Evolutionary conservation across 2,113 vertebrate genomes (phyloP), one percentile per base, ranked within the genome.

Genomic region (Desmodus rotundus): DNA sequence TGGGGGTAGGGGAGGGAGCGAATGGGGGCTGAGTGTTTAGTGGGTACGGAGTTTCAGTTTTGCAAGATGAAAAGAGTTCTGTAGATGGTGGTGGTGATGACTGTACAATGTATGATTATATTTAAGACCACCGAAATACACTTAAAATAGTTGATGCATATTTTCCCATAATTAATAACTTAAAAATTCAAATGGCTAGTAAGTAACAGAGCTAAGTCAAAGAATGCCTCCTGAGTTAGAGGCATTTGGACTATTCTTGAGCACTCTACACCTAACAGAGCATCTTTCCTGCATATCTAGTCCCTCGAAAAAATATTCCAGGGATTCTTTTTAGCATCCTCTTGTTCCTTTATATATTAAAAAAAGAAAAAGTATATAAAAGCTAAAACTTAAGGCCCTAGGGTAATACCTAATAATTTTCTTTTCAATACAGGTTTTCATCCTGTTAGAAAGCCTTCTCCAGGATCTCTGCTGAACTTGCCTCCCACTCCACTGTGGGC

Each of bases 1-100:
- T 15, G 28, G 33, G 26, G 7, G 19, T 1, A 43, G 0, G 13
- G 38, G 26, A 74, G 12, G 31, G 3, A 78, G 2, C 1, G 11
- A 43, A 38, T 65, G 63, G 33, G 16, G 45, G 67, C 41, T 74
- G 43, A 31, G 43, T 45, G 28, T 19, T 67, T 7, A 15, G 36
- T 36, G 22, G 20, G 14, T 47, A 72, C 22, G 54, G 38, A 63
- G 7, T 70, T 95, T 92, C 76, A 81, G 12, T 89, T 92, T 50
- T 76, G 43, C 33, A 52, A 76, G n/a, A 28, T 41, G 47, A 81
- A 74, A 33, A 20, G 28, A 0, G 31, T 86, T 86, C 54, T 89
- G 36, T 19, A 81, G 56, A 58, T 19, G 22, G 20, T 70, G 15
- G 1, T 33, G 19, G 24, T 41, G 36, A 54, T 63, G 47, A 10